Evolutionary conservation across 2,113 vertebrate genomes (phyloP).

Genomic region (Cervus canadensis): DNA sequence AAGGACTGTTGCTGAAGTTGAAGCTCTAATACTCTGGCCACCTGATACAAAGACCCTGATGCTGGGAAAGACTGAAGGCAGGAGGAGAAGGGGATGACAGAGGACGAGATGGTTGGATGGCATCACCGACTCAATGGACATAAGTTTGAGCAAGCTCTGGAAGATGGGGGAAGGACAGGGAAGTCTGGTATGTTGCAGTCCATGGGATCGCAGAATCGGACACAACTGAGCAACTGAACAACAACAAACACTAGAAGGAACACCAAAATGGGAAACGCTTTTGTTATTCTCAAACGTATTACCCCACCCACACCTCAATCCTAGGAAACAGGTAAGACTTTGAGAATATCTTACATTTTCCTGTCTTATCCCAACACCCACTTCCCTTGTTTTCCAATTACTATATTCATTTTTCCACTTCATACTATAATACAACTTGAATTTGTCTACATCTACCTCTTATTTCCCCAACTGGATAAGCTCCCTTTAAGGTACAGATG

Average conservation of each 20-base stretch:
- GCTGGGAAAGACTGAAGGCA: neutral
- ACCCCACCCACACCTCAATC: fast-evolving
- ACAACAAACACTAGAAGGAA: neutral
- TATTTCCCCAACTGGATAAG: neutral
- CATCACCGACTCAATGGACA: neutral
- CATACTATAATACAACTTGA: neutral
- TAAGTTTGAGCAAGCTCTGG: neutral
- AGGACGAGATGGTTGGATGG: neutral
- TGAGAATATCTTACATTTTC: fast-evolving
- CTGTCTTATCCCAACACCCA: neutral
- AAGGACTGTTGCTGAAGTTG: neutral
- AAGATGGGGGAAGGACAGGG: neutral
- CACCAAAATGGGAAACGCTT: fast-evolving
- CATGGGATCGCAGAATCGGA: neutral
- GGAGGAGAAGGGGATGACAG: neutral
- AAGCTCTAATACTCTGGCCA: neutral
- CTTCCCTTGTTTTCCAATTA: too few species aligned
- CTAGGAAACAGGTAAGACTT: fast-evolving
- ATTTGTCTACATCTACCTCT: too few species aligned
- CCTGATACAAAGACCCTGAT: neutral
- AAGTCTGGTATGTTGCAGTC: neutral
- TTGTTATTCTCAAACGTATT: fast-evolving
- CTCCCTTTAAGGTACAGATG: neutral
- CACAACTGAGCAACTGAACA: neutral
- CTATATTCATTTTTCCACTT: neutral